Base-by-base conservation (phyloP, 2,797 vertebrate genomes). In the Babyrousa celebensis region DNA sequence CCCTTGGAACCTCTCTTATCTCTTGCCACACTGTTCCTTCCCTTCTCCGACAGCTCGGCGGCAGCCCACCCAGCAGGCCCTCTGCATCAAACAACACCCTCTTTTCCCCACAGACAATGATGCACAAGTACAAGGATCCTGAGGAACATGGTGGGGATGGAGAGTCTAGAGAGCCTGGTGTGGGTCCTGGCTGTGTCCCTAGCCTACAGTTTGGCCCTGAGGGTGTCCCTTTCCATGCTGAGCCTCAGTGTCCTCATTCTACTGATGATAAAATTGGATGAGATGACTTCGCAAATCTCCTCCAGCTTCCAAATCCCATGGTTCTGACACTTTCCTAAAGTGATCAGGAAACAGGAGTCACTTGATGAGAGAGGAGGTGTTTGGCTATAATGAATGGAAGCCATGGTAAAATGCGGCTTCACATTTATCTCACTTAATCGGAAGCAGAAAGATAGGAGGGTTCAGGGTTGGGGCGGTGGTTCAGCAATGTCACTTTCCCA, bases 1-100 rank as follows among this genome's bases (percentile, higher is more conserved):
- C 79, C 84, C 78, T 56, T 1, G 0, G 65, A 40, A 72, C 63
- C 65, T 54, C 70, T 86, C 79, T 96, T n/a, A 77, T 65, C 84
- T 72, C 60, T 17, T 32, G 20, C 83, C 77, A 63, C n/a, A 60
- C 36, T 12, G 15, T 48, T 79, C 17, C 8, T 16, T 40, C 36
- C 62, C 62, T 67, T 40, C 83, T 58, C 63, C 29, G 23, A 54
- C 56, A 80, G 67, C 32, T 65, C 77, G 16, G n/a, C 60, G 60
- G 72, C 65, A 89, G 70, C 68, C 56, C 56, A 89, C 74, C 54
- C 54, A 65, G 52, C 4, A 27, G 62, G 83, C 4, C 23, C 25
- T 63, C 20, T 25, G 48, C 89, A 77, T 63, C 18, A 52, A 21
- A 84, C 11, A 58, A 17, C 18, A 43, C 2, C 43, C 43, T 77